Conservation (phyloP, 2,888 invertebrate species). For the Sinodicranocentrus sp. region DNA sequence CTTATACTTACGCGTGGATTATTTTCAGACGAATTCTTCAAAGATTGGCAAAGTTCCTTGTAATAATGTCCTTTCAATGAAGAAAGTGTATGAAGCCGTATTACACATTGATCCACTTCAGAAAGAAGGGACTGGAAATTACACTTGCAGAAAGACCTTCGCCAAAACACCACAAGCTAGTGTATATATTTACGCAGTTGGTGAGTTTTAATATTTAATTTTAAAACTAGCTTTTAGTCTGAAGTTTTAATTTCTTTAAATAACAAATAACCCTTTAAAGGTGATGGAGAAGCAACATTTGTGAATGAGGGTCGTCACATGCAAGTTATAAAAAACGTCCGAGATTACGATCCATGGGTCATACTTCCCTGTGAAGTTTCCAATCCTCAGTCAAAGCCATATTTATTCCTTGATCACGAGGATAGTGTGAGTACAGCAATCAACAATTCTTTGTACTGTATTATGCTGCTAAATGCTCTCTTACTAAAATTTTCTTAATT, state of each 20-base stretch:
- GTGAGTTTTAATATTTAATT: constrained; percentile 41
- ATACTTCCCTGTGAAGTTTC: constrained; percentile 71
- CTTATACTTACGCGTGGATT: too few species aligned
- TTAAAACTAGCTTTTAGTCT: neutral
- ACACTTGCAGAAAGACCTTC: constrained; percentile 70
- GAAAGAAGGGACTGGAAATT: constrained; percentile 72
- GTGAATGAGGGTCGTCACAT: constrained; percentile 71
- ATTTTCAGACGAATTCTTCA: constrained; percentile 70
- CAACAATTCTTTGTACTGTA: too few species aligned
- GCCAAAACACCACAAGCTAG: constrained; percentile 61
- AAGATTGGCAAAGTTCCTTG: constrained; percentile 73
- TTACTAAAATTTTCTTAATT: constrained; percentile 15
- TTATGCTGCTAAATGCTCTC: too few species aligned
- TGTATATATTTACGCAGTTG: constrained; percentile 70
- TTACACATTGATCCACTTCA: constrained; percentile 66
- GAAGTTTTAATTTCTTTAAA: neutral
- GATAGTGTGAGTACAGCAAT: constrained; percentile 63
- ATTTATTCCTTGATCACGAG: constrained; percentile 70
- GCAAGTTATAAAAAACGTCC: constrained; percentile 67
- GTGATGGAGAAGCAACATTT: constrained; percentile 71
- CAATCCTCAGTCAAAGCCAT: constrained; percentile 71
- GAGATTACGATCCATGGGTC: constrained; percentile 65
- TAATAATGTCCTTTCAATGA: constrained; percentile 59
- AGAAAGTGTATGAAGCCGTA: constrained; percentile 71
- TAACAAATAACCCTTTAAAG: constrained; percentile 13